A percentile compares a stretch with the other conserved stretches of the same genome.
phyloP scores from a whole-genome alignment of 1,140 invertebrate species.

The Hylaeus anthracinus region DNA sequence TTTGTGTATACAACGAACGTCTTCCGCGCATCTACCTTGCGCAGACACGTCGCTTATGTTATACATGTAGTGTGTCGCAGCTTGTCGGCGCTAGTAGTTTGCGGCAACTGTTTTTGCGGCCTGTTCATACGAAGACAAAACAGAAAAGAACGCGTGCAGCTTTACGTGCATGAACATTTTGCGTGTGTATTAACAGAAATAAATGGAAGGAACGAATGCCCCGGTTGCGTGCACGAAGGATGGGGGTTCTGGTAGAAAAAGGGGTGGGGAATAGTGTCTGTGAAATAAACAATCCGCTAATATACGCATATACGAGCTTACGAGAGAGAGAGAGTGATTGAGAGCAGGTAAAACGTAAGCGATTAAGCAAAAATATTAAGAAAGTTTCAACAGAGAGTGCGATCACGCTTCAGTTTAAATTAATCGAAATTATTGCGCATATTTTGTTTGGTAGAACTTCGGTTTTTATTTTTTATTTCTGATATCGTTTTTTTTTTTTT shows the following conservation, averaged over 20 bases:
- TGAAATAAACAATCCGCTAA: conserved; percentile 48
- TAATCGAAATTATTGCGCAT: not conserved
- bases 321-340: conserved; percentile 21
- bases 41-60: no score
- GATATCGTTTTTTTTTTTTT: conserved; percentile 10
- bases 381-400: not conserved
- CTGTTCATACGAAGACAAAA: not conserved
- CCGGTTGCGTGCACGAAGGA: conserved; percentile 59
- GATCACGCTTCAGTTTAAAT: conserved; percentile 1
- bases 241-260: conserved; percentile 63
- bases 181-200: conserved; percentile 13
- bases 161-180: not conserved
- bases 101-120: no score
- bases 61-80: no score
- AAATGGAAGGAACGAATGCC: conserved; percentile 19
- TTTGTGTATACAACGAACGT: no score
- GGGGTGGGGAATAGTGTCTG: conserved; percentile 70
- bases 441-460: not conserved
- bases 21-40: no score
- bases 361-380: not conserved
- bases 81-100: no score
- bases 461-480: conserved; percentile 35
- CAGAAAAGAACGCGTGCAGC: not conserved
- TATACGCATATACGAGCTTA: conserved; percentile 17
- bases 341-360: not conserved